phyloP scores from a whole-genome alignment of 2,113 vertebrate genomes.

The Rhabdomys dilectus region DNA sequence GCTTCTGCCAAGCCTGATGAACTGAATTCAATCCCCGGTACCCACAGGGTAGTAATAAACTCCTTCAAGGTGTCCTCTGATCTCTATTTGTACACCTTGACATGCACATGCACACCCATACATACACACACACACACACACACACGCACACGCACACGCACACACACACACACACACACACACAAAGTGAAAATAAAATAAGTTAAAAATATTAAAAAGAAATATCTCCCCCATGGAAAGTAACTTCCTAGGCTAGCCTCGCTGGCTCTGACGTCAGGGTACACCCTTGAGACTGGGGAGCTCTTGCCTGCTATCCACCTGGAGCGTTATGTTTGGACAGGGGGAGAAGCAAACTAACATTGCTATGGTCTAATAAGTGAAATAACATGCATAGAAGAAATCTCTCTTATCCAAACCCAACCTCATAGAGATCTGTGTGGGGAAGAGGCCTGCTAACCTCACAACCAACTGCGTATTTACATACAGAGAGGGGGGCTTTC shows the following conservation, averaged over 20 bases:
- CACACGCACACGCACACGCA: too few relatives aligned
- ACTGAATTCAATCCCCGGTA: neutral
- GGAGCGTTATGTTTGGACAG: neutral
- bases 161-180: too few relatives aligned
- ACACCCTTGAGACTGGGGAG: neutral
- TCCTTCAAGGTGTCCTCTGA: neutral
- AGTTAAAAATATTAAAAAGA: neutral
- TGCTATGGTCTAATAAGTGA: neutral
- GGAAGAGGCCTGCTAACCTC: neutral
- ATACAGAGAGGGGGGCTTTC: neutral
- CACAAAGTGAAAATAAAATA: too few relatives aligned
- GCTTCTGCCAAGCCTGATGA: too few relatives aligned
- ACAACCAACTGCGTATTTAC: neutral
- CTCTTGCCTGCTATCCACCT: neutral
- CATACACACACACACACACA: neutral
- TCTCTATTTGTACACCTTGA: neutral
- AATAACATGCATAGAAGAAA: neutral
- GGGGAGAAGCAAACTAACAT: neutral
- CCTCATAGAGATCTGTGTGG: neutral
- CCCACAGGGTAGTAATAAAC: too few relatives aligned
- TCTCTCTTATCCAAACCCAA: neutral
- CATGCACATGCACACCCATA: neutral
- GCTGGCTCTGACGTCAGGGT: neutral
- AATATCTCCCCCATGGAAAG: neutral
- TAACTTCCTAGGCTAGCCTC: neutral